Conservation (phyloP, 2,888 invertebrate genomes). For the Doris montereyensis region DNA sequence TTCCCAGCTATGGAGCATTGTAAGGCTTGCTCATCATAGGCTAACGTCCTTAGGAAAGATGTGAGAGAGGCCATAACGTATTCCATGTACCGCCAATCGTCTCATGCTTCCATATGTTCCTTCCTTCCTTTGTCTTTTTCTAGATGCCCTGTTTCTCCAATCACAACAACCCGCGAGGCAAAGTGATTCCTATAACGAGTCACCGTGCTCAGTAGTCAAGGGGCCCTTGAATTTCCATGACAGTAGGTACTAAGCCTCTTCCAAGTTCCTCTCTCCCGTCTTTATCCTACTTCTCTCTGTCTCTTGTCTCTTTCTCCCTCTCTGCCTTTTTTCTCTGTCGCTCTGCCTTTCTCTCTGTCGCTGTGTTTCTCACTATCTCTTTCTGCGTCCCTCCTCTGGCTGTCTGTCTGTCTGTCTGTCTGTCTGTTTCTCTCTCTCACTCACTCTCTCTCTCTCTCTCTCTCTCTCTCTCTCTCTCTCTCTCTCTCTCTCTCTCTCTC, state of each 20-base stretch:
- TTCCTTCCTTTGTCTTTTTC: not conserved
- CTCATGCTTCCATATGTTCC: not conserved
- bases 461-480: not conserved
- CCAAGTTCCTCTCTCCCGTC: not conserved
- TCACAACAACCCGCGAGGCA: constrained; percentile 38
- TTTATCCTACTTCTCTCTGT: not conserved
- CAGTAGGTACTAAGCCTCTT: not conserved
- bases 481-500: constrained; percentile 9
- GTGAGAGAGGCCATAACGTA: too few species aligned
- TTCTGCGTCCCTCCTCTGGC: too few species aligned
- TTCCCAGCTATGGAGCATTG: too few species aligned
- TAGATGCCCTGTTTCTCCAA: constrained; percentile 39
- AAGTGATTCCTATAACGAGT: constrained; percentile 36
- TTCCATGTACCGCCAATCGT: not conserved
- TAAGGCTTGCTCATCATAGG: too few species aligned
- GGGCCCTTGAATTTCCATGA: not conserved
- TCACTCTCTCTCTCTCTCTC: not conserved
- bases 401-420: too few species aligned
- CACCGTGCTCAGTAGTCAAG: constrained; percentile 39
- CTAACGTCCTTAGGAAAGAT: too few species aligned
- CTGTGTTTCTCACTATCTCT: not conserved
- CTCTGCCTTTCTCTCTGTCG: too few species aligned
- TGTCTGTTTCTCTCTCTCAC: not conserved
- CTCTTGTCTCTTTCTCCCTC: not conserved
- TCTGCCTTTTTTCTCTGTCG: not conserved